Evolutionary conservation across 2,113 vertebrate genomes (phyloP).

Genomic region (Galemys pyrenaicus): DNA sequence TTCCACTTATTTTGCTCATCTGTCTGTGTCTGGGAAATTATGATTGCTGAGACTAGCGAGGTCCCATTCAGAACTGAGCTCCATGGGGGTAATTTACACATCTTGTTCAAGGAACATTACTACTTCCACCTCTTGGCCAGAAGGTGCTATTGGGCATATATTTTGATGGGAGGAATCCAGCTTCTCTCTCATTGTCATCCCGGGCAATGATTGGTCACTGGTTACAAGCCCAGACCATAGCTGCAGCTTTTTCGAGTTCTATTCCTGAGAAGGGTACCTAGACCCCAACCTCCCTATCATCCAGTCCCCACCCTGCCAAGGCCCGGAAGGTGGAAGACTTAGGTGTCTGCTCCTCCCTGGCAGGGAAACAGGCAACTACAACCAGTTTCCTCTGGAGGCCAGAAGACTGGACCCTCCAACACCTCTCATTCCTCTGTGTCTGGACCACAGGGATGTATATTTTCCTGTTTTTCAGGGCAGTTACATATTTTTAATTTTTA

Average conservation of each 20-base stretch:
- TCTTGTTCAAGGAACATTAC: not conserved
- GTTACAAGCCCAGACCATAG: not conserved
- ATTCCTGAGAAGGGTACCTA: not conserved
- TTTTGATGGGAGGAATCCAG: accelerated
- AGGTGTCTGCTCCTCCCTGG: accelerated
- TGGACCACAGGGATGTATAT: not conserved
- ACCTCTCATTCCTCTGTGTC: not conserved
- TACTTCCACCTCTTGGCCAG: not conserved
- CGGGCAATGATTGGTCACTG: not conserved
- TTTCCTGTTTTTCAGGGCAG: not conserved
- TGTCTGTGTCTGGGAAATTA: not conserved
- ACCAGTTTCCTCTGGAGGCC: not conserved
- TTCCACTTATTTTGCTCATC: not conserved
- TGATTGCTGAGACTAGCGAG: not conserved
- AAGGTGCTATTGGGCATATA: accelerated
- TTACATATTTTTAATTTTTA: not conserved
- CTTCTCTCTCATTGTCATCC: not conserved
- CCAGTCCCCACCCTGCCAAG: too few species aligned
- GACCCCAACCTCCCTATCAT: too few species aligned
- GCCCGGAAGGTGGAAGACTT: not conserved
- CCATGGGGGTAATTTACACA: not conserved
- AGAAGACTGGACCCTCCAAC: not conserved
- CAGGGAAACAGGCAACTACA: not conserved
- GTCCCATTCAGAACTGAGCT: not conserved
- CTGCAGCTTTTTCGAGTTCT: not conserved